Evolutionary conservation across 2,113 vertebrate genomes (phyloP).

Genomic region (Cyanistes caeruleus): DNA sequence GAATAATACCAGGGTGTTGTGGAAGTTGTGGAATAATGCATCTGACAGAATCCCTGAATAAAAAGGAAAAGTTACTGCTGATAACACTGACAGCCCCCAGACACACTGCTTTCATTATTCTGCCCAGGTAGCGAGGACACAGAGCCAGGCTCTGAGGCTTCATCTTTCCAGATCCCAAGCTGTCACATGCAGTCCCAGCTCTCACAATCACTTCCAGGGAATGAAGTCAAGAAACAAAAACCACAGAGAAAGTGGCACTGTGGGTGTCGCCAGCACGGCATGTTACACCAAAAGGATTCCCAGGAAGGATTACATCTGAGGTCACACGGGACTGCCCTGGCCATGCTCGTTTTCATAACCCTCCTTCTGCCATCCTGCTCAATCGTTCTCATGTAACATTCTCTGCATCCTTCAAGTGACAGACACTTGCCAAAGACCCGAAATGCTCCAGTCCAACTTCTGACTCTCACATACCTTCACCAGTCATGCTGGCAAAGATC

Average conservation of each 20-base stretch:
- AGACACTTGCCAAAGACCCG: not conserved
- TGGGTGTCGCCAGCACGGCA: accelerated
- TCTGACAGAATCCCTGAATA: not conserved
- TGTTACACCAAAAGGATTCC: not conserved
- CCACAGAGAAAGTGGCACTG: accelerated
- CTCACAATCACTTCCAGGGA: not conserved
- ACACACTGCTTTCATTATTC: not conserved
- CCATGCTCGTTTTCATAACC: not conserved
- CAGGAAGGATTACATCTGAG: not conserved
- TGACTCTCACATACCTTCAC: not conserved
- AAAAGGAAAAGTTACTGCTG: not conserved
- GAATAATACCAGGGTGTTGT: accelerated
- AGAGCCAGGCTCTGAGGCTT: not conserved
- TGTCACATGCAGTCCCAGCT: not conserved
- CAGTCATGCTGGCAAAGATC: not conserved
- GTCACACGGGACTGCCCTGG: not conserved
- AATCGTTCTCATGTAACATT: not conserved
- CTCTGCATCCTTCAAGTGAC: not conserved
- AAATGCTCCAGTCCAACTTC: not conserved
- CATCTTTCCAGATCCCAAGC: not conserved
- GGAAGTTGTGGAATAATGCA: not conserved
- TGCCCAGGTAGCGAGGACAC: not conserved
- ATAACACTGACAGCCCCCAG: not conserved
- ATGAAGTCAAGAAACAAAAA: not conserved
- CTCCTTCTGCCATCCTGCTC: not conserved